These are phyloP conservation scores for Halocynthia aurantium DNA, from an alignment of 23 tunicate genomes.

Conservation along the genomic window DNA sequence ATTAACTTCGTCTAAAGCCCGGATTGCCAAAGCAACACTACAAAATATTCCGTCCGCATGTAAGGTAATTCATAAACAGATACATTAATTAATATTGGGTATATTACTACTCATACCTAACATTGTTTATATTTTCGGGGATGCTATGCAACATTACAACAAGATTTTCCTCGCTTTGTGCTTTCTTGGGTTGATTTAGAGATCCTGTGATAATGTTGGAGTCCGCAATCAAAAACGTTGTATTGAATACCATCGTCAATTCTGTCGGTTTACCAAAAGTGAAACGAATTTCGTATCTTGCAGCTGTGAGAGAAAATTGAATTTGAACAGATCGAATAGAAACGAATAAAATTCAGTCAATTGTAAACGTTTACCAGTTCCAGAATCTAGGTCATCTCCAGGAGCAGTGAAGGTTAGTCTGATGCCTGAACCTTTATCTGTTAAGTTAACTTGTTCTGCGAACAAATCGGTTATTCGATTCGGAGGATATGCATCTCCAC, in stretches of 20 bases:
- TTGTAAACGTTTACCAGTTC: conserved; percentile 29
- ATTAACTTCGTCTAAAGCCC: conserved; percentile 4
- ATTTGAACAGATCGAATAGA: too few relatives aligned
- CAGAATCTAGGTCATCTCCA: conserved; percentile 53
- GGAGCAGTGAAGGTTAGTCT: conserved; percentile 57
- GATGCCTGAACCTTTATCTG: background rate
- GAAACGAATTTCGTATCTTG: conserved; percentile 34
- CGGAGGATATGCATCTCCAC: conserved; percentile 39
- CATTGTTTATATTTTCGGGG: too few relatives aligned
- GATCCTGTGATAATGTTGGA: conserved; percentile 1
- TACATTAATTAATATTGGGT: too few relatives aligned
- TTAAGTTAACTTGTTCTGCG: conserved; percentile 13
- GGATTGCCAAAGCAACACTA: conserved; percentile 9
- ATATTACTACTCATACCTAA: too few relatives aligned
- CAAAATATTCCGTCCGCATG: background rate
- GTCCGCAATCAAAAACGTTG: background rate
- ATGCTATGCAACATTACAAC: conserved; percentile 11
- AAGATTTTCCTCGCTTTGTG: conserved; percentile 21
- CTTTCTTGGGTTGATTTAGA: conserved; percentile 7
- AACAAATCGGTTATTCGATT: conserved; percentile 30
- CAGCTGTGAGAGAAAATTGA: background rate
- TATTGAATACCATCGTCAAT: background rate
- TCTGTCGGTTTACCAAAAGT: conserved; percentile 10
- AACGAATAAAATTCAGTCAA: too few relatives aligned
- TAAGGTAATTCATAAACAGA: too few relatives aligned